Evolutionary conservation across 2,888 invertebrate species (phyloP).

Genomic region (Drosophila emarginata): DNA sequence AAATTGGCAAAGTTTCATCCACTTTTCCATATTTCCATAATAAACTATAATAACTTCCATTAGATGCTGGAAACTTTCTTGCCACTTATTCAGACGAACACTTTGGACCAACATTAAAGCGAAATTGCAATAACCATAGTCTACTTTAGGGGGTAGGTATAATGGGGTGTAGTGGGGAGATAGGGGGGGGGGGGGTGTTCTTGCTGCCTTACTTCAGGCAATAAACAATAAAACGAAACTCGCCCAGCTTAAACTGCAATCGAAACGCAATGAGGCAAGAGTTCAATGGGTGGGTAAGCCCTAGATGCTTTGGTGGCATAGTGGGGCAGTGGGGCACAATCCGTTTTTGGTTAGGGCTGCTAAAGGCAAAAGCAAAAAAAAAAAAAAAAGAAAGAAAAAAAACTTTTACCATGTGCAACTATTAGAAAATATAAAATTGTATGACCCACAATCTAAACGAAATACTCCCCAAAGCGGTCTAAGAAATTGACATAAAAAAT

Average conservation of each 20-base stretch:
- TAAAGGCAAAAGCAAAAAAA: no score
- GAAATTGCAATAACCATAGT: conserved; percentile 25
- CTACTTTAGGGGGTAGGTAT: conserved; percentile 25
- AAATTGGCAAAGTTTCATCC: conserved; percentile 1
- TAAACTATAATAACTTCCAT: conserved; percentile 6
- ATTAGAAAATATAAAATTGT: conserved; percentile 45
- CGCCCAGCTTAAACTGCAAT: conserved; percentile 53
- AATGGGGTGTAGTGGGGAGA: no score
- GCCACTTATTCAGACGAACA: not conserved
- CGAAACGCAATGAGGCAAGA: conserved; percentile 33
- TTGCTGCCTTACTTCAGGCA: conserved; percentile 31
- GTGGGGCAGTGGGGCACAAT: no score
- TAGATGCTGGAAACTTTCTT: conserved; percentile 1
- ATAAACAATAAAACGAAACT: conserved; percentile 57
- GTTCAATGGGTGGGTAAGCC: not conserved
- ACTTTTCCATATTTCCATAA: not conserved
- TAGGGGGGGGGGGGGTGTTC: no score
- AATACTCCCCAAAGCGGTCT: conserved; percentile 24
- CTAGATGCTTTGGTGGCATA: no score
- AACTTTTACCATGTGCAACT: conserved; percentile 57
- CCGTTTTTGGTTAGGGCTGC: no score
- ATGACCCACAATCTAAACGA: conserved; percentile 25
- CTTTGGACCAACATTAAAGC: not conserved
- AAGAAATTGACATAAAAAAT: conserved; percentile 39
- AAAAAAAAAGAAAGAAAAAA: not conserved